These are phyloP conservation scores for Platalea minor DNA, from an alignment of 2,797 vertebrate genomes.

Conservation along the genomic window DNA sequence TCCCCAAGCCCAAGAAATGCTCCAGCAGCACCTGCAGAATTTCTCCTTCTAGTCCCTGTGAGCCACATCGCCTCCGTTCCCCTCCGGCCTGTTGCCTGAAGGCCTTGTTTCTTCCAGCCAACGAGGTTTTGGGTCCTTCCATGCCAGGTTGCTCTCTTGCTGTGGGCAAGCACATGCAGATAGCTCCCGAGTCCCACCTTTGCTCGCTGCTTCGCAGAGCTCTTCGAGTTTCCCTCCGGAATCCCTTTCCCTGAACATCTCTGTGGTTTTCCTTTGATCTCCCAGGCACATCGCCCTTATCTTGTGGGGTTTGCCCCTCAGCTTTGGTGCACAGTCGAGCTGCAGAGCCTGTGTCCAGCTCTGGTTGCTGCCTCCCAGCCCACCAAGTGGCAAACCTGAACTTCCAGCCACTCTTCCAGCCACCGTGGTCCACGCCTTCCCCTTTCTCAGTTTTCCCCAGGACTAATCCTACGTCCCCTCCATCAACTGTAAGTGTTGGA, in stretches of 20 bases:
- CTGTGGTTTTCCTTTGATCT: neutral
- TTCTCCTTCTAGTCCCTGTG: neutral
- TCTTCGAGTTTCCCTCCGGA: neutral
- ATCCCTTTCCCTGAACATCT: neutral
- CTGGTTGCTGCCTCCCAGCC: neutral
- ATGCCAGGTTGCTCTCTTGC: neutral
- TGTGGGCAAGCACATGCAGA: neutral
- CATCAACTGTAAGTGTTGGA: neutral
- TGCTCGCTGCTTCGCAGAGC: neutral
- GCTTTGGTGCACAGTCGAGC: neutral
- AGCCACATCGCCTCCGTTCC: neutral
- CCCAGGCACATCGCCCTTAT: neutral
- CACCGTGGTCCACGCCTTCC: neutral
- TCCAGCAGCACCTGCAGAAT: neutral
- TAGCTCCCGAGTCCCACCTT: neutral
- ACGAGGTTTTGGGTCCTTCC: neutral
- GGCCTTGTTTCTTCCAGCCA: neutral
- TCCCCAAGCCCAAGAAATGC: neutral
- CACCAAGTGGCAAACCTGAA: neutral
- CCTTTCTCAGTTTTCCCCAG: neutral
- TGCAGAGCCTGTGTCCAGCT: neutral
- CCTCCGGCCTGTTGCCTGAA: neutral
- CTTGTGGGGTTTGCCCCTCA: neutral
- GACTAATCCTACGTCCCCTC: neutral
- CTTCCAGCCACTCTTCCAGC: neutral